phyloP scores from a whole-genome alignment of 2,113 vertebrate genomes.

The Pipa parva region DNA sequence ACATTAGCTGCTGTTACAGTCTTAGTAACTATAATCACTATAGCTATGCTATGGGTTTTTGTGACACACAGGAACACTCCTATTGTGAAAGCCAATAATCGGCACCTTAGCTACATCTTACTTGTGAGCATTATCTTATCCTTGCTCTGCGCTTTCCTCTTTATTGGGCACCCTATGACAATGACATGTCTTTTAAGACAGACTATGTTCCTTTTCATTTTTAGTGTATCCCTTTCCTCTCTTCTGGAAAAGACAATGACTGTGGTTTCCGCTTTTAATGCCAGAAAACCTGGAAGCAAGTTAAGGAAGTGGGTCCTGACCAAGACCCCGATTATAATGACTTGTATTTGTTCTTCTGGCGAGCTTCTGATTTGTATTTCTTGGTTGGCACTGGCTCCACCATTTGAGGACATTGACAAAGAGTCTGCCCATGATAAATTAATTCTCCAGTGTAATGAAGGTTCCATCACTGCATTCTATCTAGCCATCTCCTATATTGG shows the following conservation, averaged over 20 bases:
- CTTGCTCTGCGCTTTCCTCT: not conserved
- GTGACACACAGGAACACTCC: not conserved
- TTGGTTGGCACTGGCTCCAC: conserved; percentile 21
- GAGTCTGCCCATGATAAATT: not conserved
- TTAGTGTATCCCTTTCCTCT: conserved; percentile 46
- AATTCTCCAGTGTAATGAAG: conserved; percentile 34
- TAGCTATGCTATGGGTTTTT: not conserved
- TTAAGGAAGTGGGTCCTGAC: conserved; percentile 33
- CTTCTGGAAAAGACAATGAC: conserved; percentile 65
- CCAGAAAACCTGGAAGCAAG: conserved; percentile 47
- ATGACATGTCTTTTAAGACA: not conserved
- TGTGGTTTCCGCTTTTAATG: conserved; percentile 46
- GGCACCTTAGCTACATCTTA: not conserved
- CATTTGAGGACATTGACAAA: conserved; percentile 13
- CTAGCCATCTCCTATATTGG: conserved; percentile 49
- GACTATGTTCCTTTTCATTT: not conserved
- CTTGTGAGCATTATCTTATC: not conserved
- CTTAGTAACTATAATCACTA: not conserved
- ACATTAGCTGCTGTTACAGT: not conserved
- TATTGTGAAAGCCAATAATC: conserved; percentile 4
- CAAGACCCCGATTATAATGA: not conserved
- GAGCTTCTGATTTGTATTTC: conserved; percentile 10
- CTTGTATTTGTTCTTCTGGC: not conserved
- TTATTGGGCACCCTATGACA: not conserved
- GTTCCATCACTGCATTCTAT: conserved; percentile 9